Conservation (phyloP, 2,113 vertebrate species). For the Anser brachyrhynchus region DNA sequence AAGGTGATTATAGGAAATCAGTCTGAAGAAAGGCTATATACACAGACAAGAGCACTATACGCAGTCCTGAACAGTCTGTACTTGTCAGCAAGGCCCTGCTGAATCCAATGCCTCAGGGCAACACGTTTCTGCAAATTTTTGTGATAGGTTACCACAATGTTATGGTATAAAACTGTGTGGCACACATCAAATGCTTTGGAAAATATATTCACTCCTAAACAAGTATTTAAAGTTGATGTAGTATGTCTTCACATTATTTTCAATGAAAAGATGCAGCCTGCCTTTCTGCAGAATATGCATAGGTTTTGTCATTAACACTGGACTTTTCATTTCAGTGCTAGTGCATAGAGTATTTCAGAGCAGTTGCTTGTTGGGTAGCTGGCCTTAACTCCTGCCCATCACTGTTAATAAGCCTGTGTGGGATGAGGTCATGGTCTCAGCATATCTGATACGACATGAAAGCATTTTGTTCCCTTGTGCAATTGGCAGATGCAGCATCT, state of each 20-base stretch:
- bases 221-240: not conserved
- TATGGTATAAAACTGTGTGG: not conserved
- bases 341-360: not conserved
- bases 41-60: not conserved
- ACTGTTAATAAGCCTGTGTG: not conserved
- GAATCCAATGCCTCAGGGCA: not conserved
- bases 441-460: not conserved
- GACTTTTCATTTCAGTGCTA: not conserved
- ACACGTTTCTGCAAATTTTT: not conserved
- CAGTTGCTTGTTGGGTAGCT: not conserved
- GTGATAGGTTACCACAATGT: accelerated
- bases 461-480: not conserved
- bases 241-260: not conserved
- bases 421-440: not conserved
- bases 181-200: not conserved
- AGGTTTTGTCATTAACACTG: not conserved
- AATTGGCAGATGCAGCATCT: not conserved
- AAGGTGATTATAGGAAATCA: not conserved
- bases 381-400: not conserved
- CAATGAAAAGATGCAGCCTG: not conserved
- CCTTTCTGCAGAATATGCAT: not conserved
- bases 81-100: not conserved
- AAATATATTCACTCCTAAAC: not conserved
- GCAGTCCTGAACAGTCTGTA: not conserved
- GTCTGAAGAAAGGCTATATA: not conserved